Base-by-base conservation (phyloP, 2,888 invertebrate species). In the Mesochorus sp. region DNA sequence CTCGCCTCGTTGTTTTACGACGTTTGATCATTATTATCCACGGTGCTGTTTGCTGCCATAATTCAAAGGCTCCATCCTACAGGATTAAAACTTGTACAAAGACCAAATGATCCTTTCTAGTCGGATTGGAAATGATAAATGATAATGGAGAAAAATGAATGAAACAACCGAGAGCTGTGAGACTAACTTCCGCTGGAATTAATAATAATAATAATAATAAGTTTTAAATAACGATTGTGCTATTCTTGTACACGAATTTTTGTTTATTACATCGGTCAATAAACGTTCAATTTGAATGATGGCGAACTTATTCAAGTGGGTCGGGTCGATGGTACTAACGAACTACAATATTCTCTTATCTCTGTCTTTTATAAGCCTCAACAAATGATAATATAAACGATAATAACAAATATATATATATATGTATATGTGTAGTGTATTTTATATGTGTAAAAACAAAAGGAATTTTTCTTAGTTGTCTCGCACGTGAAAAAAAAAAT, bases 1-100 rank as follows among this genome's bases (percentile, higher is more conserved):
- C 91, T 98, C 88, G 97, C 97, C 14, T 95, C 95, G 80, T 93
- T 95, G 88, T 97, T 98, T 92, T 98, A 97, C 90, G 95, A 96
- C 87, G 90, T 92, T 49, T 91, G 78, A 87, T 34, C 19, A 8
- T 55, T 37, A 28, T 31, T 17, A 31, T 31, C 19, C 1, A 34
- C 10, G 26, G 49, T 37, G 47, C 37, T 39, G 21, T 12, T 31
- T 21, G 10, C 21, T 4, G n/a, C n/a, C n/a, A 2, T 14, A 24
- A 24, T 37, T 24, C 14, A 51, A 17, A 61, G 17, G 8, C 17
- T 61, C 17, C n/a, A 1, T 57, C 12, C 51, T 42, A 5, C 42
- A 39, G 24, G 21, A 44, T n/a, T 17, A 26, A 12, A 31, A 61
- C 67, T 28, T 26, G 17, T 24, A 26, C 5, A 37, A 57, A 77